Conservation (phyloP, 2,113 vertebrate species). For the Amphilophus citrinellus region DNA sequence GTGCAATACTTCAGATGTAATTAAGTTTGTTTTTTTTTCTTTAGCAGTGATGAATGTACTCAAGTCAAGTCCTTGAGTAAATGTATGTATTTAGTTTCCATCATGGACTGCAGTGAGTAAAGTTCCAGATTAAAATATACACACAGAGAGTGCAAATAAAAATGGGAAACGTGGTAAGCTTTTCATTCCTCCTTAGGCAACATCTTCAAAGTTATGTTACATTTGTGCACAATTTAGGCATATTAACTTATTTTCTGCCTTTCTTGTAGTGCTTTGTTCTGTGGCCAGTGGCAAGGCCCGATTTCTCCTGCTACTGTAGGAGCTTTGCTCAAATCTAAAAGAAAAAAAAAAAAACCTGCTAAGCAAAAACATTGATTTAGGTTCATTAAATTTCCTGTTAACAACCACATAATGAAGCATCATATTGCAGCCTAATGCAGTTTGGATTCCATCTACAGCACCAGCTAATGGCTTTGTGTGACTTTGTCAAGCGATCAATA, state of each 20-base stretch:
- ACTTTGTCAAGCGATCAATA: constrained; percentile 68
- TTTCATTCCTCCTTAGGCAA: constrained; percentile 58
- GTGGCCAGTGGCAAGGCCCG: constrained; percentile 48
- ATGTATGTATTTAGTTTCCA: not conserved
- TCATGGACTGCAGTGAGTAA: not conserved
- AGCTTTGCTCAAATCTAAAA: constrained; percentile 25
- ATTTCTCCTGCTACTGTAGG: constrained; percentile 12
- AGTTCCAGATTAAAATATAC: constrained; percentile 11
- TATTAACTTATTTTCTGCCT: constrained; percentile 50
- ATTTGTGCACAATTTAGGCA: constrained; percentile 51
- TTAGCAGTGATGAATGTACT: not conserved
- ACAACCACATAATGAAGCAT: constrained; percentile 62
- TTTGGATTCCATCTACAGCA: constrained; percentile 47
- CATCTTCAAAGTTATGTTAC: constrained; percentile 64
- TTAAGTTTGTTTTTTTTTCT: not conserved
- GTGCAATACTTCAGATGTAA: not conserved
- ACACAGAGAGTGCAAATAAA: constrained; percentile 14
- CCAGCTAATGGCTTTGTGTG: constrained; percentile 61
- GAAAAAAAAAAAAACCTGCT: constrained; percentile 6
- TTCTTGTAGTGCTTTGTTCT: constrained; percentile 51
- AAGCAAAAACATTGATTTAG: constrained; percentile 59
- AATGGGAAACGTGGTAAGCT: constrained; percentile 29
- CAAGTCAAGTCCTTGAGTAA: not conserved
- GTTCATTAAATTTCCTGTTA: constrained; percentile 65
- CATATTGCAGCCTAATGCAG: constrained; percentile 47